Evolutionary conservation across 35 echinoderm and acorn worm species (phyloP).

Genomic region (Amphiura filiformis): DNA sequence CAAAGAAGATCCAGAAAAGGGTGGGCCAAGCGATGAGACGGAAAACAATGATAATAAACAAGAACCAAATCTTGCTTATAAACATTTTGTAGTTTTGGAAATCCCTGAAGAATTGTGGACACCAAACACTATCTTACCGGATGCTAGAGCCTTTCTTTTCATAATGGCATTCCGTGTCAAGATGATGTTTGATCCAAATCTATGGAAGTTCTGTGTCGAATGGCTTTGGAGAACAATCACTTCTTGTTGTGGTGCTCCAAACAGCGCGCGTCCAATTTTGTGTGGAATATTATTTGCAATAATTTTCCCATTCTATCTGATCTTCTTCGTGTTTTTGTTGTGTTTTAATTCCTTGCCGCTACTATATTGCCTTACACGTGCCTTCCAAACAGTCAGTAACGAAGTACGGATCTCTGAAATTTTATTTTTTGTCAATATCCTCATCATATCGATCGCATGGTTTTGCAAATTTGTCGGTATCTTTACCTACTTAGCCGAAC

Average conservation of each 20-base stretch:
- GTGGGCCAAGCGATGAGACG: background rate
- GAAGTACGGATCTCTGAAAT: constrained; percentile 37
- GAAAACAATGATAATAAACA: background rate
- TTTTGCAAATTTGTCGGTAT: constrained; percentile 81
- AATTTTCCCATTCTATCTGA: constrained; percentile 25
- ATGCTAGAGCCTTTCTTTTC: constrained; percentile 26
- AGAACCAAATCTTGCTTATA: constrained; percentile 10
- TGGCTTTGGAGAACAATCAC: constrained; percentile 9
- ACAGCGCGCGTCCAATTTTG: background rate
- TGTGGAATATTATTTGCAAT: constrained; percentile 17
- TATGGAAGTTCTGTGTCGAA: constrained; percentile 40
- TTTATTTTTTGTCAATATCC: constrained; percentile 24
- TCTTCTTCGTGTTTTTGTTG: constrained; percentile 49
- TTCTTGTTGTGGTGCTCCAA: background rate
- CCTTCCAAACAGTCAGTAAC: constrained; percentile 48
- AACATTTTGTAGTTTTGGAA: constrained; percentile 26
- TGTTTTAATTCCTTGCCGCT: constrained; percentile 70
- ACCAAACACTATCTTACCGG: constrained; percentile 27
- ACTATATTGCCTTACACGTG: constrained; percentile 42
- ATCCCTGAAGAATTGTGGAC: constrained; percentile 19
- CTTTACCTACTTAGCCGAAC: constrained; percentile 74
- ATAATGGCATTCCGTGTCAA: constrained; percentile 59
- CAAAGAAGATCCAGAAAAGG: background rate
- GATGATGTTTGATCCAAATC: constrained; percentile 38
- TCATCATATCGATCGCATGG: constrained; percentile 37